A percentile compares a stretch with the other conserved stretches of the same genome.
Evolutionary conservation across 2,797 vertebrate genomes (phyloP).

Genomic region (Tamandua tetradactyla): DNA sequence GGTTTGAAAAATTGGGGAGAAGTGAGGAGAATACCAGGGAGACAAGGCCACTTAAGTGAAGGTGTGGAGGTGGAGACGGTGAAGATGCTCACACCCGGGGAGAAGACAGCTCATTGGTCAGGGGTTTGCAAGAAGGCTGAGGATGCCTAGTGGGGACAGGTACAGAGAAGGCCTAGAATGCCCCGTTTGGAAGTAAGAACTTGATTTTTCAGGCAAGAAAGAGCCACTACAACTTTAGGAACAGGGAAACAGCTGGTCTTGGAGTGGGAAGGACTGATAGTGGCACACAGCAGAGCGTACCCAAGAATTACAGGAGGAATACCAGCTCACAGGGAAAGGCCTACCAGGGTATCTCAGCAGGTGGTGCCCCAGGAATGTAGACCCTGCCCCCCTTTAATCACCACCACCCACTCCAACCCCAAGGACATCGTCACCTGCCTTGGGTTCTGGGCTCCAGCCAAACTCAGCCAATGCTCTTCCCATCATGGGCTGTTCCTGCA

Average conservation of each 20-base stretch:
- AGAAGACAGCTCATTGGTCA: not conserved
- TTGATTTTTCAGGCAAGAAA: not conserved
- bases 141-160: not conserved
- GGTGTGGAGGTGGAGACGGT: fast-evolving
- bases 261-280: not conserved
- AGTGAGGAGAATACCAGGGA: fast-evolving
- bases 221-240: not conserved
- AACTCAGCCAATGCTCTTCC: not conserved
- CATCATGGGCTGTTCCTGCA: not conserved
- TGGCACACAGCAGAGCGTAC: too few relatives aligned
- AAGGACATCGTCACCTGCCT: fast-evolving
- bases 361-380: not conserved
- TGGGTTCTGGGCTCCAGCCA: not conserved
- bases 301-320: not conserved
- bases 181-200: not conserved
- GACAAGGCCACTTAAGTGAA: fast-evolving
- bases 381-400: fast-evolving
- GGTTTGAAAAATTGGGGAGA: not conserved
- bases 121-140: not conserved
- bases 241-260: not conserved
- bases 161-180: not conserved
- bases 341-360: not conserved
- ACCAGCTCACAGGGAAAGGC: not conserved
- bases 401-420: not conserved
- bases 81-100: too few relatives aligned